Evolutionary conservation across 1,140 invertebrate genomes (phyloP).

Genomic region (Brachionus manjavacas): DNA sequence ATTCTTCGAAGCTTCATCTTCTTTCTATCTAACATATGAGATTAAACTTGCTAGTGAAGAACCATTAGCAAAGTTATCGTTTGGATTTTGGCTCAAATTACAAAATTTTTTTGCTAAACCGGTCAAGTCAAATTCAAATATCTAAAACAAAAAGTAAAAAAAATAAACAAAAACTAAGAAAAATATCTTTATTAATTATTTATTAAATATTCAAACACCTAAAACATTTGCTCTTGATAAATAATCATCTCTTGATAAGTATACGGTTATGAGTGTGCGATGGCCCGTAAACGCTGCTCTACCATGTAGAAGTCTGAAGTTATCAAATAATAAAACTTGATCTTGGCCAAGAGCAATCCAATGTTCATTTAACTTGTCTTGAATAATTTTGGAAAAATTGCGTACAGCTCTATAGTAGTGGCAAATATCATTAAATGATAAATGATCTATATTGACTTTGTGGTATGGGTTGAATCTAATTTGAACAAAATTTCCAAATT

Average conservation of each 20-base stretch:
- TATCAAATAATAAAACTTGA: conserved; percentile 68
- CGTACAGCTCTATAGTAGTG: conserved; percentile 65
- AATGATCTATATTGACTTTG: conserved; percentile 62
- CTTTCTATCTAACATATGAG: neutral
- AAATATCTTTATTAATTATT: neutral
- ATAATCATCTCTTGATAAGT: conserved; percentile 35
- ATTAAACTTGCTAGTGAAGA: neutral
- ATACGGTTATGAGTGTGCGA: conserved; percentile 39
- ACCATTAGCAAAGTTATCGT: neutral
- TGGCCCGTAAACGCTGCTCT: conserved; percentile 63
- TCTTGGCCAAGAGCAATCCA: conserved; percentile 65
- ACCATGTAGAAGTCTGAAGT: conserved; percentile 71
- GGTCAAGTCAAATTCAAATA: neutral
- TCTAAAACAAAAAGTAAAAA: neutral
- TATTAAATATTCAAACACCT: neutral
- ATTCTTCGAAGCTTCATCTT: neutral
- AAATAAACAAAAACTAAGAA: neutral
- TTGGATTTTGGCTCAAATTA: neutral
- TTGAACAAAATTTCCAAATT: conserved; percentile 45
- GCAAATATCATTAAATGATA: conserved; percentile 58
- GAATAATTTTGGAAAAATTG: conserved; percentile 61
- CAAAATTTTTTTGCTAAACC: neutral
- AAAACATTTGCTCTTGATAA: conserved; percentile 12
- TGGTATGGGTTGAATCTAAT: conserved; percentile 67
- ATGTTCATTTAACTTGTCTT: conserved; percentile 60